Percentiles rank a stretch among this genome's conserved stretches.
Evolutionary conservation across 2,888 invertebrate species (phyloP).

Genomic region (Ennomos quercinarius): DNA sequence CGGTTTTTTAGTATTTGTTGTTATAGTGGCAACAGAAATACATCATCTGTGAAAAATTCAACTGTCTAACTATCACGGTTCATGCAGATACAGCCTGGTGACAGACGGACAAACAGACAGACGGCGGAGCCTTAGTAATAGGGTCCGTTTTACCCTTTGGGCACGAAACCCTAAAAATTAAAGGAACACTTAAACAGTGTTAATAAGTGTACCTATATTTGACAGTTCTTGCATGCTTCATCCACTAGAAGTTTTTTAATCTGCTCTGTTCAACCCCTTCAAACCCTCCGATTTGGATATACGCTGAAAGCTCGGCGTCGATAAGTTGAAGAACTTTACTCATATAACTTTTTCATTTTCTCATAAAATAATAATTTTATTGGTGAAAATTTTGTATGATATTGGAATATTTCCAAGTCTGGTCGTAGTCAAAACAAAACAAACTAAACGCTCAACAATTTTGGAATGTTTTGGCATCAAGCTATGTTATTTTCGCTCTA

Average conservation of each 20-base stretch:
- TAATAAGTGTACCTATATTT: too few species aligned
- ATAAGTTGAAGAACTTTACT: slow-evolving; percentile 19
- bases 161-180: too few species aligned
- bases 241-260: slow-evolving; percentile 24
- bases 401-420: slow-evolving; percentile 8
- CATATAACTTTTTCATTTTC: slow-evolving; percentile 16
- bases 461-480: slow-evolving; percentile 15
- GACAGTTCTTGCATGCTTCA: too few species aligned
- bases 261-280: slow-evolving; percentile 14
- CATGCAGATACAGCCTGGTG: too few species aligned
- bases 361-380: slow-evolving; percentile 1
- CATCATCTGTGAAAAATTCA: too few species aligned
- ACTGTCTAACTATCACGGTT: too few species aligned
- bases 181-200: too few species aligned
- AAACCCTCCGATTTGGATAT: slow-evolving; percentile 19
- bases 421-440: slow-evolving; percentile 2
- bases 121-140: too few species aligned
- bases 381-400: neutral
- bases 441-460: slow-evolving; percentile 5
- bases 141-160: too few species aligned
- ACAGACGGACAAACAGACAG: too few species aligned
- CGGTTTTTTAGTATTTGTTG: too few species aligned
- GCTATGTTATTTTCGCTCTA: slow-evolving; percentile 7
- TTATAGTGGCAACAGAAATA: too few species aligned
- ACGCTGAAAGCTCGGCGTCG: slow-evolving; percentile 3